A percentile compares a stretch with the other conserved stretches of the same genome.
Evolutionary conservation across 2,888 invertebrate species (phyloP).

Genomic region (Drosophila fulvimacula): DNA sequence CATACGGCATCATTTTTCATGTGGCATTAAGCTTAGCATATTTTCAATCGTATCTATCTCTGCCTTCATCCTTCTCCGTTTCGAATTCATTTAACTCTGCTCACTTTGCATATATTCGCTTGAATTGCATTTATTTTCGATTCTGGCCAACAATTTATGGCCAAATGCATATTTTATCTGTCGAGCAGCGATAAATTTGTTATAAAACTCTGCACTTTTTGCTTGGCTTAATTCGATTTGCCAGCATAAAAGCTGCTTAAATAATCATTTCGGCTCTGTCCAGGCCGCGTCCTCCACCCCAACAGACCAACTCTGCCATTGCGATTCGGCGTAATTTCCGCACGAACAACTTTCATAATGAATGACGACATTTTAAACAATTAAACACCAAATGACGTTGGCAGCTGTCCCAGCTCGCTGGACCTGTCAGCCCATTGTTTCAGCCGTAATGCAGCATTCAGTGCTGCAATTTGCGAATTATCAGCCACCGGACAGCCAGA

Average conservation of each 20-base stretch:
- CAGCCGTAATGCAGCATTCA: constrained; percentile 16
- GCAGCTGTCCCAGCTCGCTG: constrained; percentile 27
- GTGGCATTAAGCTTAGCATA: constrained; percentile 3
- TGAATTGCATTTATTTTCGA: constrained; percentile 36
- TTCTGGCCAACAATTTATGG: constrained; percentile 33
- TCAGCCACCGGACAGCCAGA: neutral
- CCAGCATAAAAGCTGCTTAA: constrained; percentile 51
- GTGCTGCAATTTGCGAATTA: constrained; percentile 1
- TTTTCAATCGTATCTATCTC: neutral
- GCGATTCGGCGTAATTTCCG: constrained; percentile 15
- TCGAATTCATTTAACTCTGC: constrained; percentile 14
- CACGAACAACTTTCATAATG: constrained; percentile 38
- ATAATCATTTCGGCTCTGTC: constrained; percentile 17
- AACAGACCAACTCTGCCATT: neutral
- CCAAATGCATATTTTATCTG: constrained; percentile 37
- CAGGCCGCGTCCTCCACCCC: neutral
- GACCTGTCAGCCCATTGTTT: constrained; percentile 7
- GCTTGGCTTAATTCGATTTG: constrained; percentile 25
- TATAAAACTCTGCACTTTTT: constrained; percentile 6
- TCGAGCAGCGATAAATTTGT: constrained; percentile 28
- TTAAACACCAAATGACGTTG: constrained; percentile 45
- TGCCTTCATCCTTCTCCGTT: too few species aligned
- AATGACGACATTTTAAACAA: constrained; percentile 42
- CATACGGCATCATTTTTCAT: constrained; percentile 30
- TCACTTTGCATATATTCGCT: constrained; percentile 18